These are phyloP conservation scores for Ictalurus furcatus DNA, from an alignment of 2,113 vertebrate genomes.

Conservation along the genomic window DNA sequence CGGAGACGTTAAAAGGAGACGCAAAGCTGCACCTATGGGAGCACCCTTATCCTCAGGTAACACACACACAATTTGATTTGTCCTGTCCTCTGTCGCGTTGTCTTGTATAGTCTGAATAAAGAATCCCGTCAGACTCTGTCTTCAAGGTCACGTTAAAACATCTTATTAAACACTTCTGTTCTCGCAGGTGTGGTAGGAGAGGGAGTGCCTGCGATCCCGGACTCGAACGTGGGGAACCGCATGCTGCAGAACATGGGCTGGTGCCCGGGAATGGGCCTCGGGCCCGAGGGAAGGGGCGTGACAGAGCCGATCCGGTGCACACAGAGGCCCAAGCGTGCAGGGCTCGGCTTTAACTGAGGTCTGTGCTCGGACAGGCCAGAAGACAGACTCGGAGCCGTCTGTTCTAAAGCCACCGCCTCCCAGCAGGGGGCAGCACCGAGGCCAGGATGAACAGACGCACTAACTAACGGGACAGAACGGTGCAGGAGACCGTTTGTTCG, in stretches of 20 bases:
- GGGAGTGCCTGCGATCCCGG: constrained; percentile 84
- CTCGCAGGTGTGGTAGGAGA: constrained; percentile 84
- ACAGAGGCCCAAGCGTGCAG: constrained; percentile 91
- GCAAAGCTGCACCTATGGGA: constrained; percentile 91
- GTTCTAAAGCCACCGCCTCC: neutral
- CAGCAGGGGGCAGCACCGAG: constrained; percentile 41
- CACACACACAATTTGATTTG: constrained; percentile 41
- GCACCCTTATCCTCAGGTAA: constrained; percentile 84
- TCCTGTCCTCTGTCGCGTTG: no score
- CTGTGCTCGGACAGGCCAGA: neutral
- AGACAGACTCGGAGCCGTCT: neutral
- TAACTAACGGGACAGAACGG: neutral
- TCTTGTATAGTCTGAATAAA: no score
- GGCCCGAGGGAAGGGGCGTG: constrained; percentile 90
- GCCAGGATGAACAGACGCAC: neutral
- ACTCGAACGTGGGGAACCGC: constrained; percentile 88
- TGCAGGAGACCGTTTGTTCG: neutral
- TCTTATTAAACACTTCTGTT: neutral
- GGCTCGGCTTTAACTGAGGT: constrained; percentile 90
- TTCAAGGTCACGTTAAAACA: neutral
- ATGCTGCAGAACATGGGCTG: constrained; percentile 98
- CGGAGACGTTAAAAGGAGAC: constrained; percentile 94
- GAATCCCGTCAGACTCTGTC: no score
- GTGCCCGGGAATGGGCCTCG: constrained; percentile 89
- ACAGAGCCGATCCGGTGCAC: constrained; percentile 87